Conservation (phyloP, 64 coral and sea anemone species). For the Montipora sp. region DNA sequence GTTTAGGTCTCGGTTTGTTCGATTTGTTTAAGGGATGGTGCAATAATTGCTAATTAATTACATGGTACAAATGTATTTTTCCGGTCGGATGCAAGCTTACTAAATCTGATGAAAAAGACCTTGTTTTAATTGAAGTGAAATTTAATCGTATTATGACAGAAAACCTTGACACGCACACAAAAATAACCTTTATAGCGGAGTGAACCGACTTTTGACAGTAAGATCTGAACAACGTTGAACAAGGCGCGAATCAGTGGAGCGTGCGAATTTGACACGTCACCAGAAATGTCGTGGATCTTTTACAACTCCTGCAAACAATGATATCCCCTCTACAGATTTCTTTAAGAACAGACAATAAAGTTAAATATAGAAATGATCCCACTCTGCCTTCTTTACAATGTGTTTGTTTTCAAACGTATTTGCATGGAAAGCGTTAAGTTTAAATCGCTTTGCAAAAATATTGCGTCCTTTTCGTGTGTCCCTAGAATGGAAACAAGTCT, state of each 20-base stretch:
- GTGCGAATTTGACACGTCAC: slow-evolving; percentile 39
- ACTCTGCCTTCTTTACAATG: not conserved
- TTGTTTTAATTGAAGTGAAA: not conserved
- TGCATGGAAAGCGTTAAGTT: not conserved
- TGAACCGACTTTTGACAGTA: not conserved
- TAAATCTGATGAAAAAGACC: too few relatives aligned
- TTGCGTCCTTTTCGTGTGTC: not conserved
- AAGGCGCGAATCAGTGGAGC: slow-evolving; percentile 4
- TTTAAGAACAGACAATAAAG: not conserved
- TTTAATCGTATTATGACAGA: not conserved
- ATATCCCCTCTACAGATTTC: slow-evolving; percentile 37
- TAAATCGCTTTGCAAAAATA: not conserved
- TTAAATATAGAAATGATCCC: slow-evolving; percentile 32
- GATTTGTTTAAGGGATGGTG: not conserved
- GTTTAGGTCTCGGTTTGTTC: not conserved
- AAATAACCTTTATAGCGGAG: not conserved
- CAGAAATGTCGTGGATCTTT: slow-evolving; percentile 25
- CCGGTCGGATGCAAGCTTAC: slow-evolving; percentile 4
- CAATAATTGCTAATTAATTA: not conserved
- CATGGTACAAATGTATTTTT: not conserved
- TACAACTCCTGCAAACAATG: slow-evolving; percentile 16
- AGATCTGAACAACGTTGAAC: not conserved
- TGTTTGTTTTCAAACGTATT: not conserved
- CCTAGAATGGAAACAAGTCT: too few relatives aligned
- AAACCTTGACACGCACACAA: not conserved